Percentiles rank a stretch among this genome's conserved stretches.
Evolutionary conservation across 2,888 invertebrate species (phyloP).

Genomic region (Eudemis profundana): DNA sequence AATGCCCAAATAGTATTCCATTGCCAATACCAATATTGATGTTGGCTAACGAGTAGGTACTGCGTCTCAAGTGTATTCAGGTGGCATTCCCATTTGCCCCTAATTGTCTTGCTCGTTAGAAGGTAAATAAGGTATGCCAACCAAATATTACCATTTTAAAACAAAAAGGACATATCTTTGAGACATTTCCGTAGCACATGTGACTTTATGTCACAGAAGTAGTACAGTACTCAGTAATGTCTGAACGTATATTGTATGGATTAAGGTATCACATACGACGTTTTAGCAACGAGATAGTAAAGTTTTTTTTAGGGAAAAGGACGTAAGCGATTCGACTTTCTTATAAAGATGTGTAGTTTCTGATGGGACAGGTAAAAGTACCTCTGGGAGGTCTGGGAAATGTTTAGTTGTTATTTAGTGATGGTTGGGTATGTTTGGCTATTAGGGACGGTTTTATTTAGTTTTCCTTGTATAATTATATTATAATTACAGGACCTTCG

Average conservation of each 20-base stretch:
- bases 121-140: slow-evolving; percentile 11
- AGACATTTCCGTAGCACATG: background rate
- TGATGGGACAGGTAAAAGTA: background rate
- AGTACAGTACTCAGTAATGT: too few relatives aligned
- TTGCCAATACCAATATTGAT: too few relatives aligned
- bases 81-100: slow-evolving; percentile 18
- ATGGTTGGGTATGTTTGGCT: background rate
- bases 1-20: too few relatives aligned
- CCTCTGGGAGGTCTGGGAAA: background rate
- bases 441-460: background rate
- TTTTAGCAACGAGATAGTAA: background rate
- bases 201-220: too few relatives aligned
- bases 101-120: slow-evolving; percentile 36
- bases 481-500: background rate
- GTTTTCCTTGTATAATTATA: background rate
- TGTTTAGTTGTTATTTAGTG: background rate
- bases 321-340: background rate
- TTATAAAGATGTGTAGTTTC: background rate
- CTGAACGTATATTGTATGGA: too few relatives aligned
- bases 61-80: slow-evolving; percentile 5
- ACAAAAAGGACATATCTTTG: background rate
- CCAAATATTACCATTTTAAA: background rate
- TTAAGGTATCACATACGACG: background rate
- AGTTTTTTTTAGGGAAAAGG: background rate
- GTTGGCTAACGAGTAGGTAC: too few relatives aligned